Base-by-base conservation (phyloP, 1,140 invertebrate species). In the Cydia fagiglandana region DNA sequence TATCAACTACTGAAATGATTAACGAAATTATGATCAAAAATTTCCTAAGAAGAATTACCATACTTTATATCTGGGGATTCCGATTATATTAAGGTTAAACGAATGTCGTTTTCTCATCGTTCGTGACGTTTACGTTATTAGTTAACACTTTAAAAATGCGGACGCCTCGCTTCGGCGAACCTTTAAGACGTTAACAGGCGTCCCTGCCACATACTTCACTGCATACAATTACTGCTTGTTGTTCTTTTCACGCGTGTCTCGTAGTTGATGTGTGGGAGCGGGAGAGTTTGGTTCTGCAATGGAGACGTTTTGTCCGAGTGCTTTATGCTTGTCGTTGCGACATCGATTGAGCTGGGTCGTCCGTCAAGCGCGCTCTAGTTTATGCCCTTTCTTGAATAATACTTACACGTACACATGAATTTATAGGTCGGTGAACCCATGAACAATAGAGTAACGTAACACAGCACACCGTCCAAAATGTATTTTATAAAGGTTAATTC, bases 1-100 rank as follows among this genome's bases (percentile, higher is more conserved):
- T 79, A 84, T 81, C 79, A 83, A 85, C 83, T 85, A 86, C 84
- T 81, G 78, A 90, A 89, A 89, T 90, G 84, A 88, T 86, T 87
- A 81, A 77, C 76, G 50, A 74, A 76, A 41, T 66, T 61, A n/a
- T 45, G 75, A 74, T 76, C 77, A 80, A 77, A 34, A 17, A 24
- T 50, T 47, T 73, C 70, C 10, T 28, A 15, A 2, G 10, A 73
- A 17, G 13, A 38, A 20, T 73, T 38, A 47, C 38, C 68, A 30
- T 3, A 34, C 5, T 34, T 34, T 34, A 34, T 34, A 34, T 34
- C 34, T 34, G 34, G 28, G 20, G n/a, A 70, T 70, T 70, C 17
- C n/a, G 30, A 17, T 41, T 70, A 10, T 64, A 34, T 34, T 41
- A 70, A 70, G 30, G 13, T 68, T n/a, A 10, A 50, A 73, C 41